phyloP scores from a whole-genome alignment of 2,888 invertebrate genomes.

The Eristalis pertinax region DNA sequence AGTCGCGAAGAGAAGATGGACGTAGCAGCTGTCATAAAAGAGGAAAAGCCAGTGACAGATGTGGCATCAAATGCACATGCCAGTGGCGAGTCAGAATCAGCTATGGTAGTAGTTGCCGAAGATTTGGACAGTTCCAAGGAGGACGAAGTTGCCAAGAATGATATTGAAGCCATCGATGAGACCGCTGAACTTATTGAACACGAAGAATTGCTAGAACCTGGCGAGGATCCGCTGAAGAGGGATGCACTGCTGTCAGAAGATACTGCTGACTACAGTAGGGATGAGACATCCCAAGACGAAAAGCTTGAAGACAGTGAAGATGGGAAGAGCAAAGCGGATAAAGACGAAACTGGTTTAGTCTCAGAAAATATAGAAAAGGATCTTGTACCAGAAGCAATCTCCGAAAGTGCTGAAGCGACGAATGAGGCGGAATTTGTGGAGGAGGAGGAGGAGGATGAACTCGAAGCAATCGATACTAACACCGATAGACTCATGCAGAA shows the following conservation, averaged over 20 bases:
- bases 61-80: conserved; percentile 18
- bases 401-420: background rate
- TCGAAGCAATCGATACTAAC: background rate
- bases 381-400: background rate
- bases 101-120: conserved; percentile 68
- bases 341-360: background rate
- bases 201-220: conserved; percentile 30
- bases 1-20: background rate
- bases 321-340: conserved; percentile 2
- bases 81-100: conserved; percentile 64
- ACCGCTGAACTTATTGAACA: conserved; percentile 37
- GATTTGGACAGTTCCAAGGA: conserved; percentile 71
- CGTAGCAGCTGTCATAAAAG: background rate
- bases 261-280: background rate
- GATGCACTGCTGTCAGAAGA: background rate
- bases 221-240: conserved; percentile 1
- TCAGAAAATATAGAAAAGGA: background rate
- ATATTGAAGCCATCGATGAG: conserved; percentile 32
- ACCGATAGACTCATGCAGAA: conserved; percentile 26
- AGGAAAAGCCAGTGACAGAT: background rate
- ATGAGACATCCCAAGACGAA: conserved; percentile 10
- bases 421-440: background rate
- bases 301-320: background rate
- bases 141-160: conserved; percentile 49
- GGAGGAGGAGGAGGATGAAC: background rate